Percentiles rank a stretch among this genome's conserved stretches.
Evolutionary conservation across 2,113 vertebrate genomes (phyloP).

Genomic region (Corynorhinus townsendii): DNA sequence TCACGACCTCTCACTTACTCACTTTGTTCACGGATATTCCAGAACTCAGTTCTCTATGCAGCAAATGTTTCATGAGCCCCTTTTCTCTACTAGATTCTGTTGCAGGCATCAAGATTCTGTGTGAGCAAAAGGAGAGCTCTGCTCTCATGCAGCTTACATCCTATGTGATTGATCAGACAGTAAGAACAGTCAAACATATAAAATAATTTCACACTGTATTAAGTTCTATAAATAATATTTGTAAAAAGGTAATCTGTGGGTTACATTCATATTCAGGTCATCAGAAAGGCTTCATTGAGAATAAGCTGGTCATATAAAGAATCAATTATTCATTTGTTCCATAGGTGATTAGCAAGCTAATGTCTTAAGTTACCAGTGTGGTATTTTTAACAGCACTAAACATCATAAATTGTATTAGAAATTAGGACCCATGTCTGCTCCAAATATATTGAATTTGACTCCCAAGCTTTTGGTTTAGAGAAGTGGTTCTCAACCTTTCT

Average conservation of each 20-base stretch:
- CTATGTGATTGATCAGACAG: not conserved
- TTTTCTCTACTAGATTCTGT: not conserved
- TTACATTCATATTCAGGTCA: not conserved
- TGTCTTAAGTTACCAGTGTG: not conserved
- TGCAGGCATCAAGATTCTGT: not conserved
- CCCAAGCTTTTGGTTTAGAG: not conserved
- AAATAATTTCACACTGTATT: not conserved
- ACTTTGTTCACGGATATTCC: not conserved
- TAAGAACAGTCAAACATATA: not conserved
- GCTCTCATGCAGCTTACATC: not conserved
- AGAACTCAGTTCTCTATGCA: not conserved
- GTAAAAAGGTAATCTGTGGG: not conserved
- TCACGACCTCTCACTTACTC: not conserved
- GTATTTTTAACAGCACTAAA: not conserved
- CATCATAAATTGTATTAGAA: not conserved
- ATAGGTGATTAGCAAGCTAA: not conserved
- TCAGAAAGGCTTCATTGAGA: not conserved
- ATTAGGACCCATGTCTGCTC: not conserved
- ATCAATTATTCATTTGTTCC: not conserved
- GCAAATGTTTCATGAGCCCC: not conserved
- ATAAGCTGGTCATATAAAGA: not conserved
- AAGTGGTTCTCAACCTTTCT: no score
- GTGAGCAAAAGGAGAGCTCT: not conserved
- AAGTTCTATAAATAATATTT: not conserved
- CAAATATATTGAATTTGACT: not conserved